Evolutionary conservation across 2,888 invertebrate species (phyloP).

Genomic region (Sipha maydis): DNA sequence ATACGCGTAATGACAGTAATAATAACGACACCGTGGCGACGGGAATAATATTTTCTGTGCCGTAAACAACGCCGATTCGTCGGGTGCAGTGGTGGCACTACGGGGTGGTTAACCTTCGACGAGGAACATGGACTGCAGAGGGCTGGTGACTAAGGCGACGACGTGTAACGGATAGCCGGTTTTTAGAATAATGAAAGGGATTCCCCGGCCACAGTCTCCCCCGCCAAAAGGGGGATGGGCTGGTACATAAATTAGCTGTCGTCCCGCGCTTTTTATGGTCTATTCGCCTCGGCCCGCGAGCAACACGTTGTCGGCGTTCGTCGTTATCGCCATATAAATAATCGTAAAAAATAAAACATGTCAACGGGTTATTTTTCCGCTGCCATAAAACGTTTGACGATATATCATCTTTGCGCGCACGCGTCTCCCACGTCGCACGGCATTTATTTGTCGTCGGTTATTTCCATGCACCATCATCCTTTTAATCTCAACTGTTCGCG

Average conservation of each 20-base stretch:
- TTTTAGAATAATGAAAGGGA: slow-evolving; percentile 59
- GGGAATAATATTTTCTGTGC: slow-evolving; percentile 25
- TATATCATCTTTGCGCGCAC: slow-evolving; percentile 22
- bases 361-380: slow-evolving; percentile 54
- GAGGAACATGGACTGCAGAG: not conserved
- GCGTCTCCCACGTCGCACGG: not conserved
- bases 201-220: not conserved
- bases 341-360: slow-evolving; percentile 61
- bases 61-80: not conserved
- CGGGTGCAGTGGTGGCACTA: not conserved
- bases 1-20: slow-evolving; percentile 44
- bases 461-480: not conserved
- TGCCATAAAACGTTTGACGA: slow-evolving; percentile 25
- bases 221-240: not conserved
- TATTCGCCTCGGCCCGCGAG: not conserved
- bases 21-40: slow-evolving; percentile 15
- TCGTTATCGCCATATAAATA: slow-evolving; percentile 47
- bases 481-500: not conserved
- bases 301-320: slow-evolving; percentile 53
- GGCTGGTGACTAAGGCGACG: not conserved
- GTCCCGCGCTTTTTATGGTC: slow-evolving; percentile 4
- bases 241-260: slow-evolving; percentile 54
- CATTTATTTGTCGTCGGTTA: not conserved
- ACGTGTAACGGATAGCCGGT: slow-evolving; percentile 45
- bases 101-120: no score